A percentile compares a stretch with the other conserved stretches of the same genome.
Evolutionary conservation across 2,888 invertebrate genomes (phyloP).

Genomic region (Epinotia demarniana): DNA sequence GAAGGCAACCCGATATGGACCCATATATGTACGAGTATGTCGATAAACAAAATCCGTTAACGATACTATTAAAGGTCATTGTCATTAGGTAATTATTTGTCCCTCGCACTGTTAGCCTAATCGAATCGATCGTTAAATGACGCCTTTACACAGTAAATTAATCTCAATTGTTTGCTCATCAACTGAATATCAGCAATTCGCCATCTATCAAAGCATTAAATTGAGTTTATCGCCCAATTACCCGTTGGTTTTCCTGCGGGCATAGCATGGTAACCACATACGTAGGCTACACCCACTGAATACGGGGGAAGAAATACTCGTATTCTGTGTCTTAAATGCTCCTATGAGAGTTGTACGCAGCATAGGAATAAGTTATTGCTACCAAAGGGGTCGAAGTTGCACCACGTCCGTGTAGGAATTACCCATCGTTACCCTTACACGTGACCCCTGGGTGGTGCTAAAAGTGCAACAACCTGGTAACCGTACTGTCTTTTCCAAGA

Average conservation of each 20-base stretch:
- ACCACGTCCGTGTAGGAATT: no score
- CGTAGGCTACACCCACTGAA: neutral
- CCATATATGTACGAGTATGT: neutral
- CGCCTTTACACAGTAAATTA: slow-evolving; percentile 36
- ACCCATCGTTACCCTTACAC: no score
- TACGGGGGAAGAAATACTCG: no score
- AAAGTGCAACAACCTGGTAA: no score
- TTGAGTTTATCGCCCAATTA: slow-evolving; percentile 20
- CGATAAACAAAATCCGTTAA: neutral
- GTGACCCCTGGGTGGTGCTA: no score
- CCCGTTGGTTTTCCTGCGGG: slow-evolving; percentile 3
- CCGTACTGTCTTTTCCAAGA: no score
- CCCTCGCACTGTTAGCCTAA: slow-evolving; percentile 7
- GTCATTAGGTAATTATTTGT: slow-evolving; percentile 2
- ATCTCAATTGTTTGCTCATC: slow-evolving; percentile 32
- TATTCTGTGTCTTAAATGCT: neutral
- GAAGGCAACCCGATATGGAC: no score
- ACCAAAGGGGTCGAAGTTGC: no score
- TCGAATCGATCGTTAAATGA: slow-evolving; percentile 25
- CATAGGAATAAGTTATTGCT: no score
- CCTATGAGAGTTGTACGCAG: neutral
- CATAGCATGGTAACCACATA: neutral
- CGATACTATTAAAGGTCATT: neutral
- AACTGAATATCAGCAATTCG: slow-evolving; percentile 22
- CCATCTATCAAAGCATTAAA: slow-evolving; percentile 10